A percentile compares a stretch with the other conserved stretches of the same genome.
These are phyloP conservation scores for Nyctereutes procyonoides DNA, from an alignment of 2,113 vertebrate genomes.

Conservation along the genomic window DNA sequence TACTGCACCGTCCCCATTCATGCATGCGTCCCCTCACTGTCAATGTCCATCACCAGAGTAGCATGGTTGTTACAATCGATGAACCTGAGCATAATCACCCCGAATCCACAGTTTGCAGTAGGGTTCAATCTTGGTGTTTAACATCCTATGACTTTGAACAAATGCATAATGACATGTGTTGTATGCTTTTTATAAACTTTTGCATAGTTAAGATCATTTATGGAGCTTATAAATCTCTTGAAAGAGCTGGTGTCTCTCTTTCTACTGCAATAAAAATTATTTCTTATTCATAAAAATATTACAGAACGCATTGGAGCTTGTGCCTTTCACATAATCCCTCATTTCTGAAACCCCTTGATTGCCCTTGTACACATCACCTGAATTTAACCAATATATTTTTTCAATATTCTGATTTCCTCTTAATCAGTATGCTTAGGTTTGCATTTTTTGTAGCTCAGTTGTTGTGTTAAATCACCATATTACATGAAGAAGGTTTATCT, in stretches of 20 bases:
- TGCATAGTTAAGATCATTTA: background rate
- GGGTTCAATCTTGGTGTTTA: background rate
- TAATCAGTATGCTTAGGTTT: background rate
- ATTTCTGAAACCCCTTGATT: background rate
- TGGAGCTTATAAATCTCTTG: background rate
- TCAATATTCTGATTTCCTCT: background rate
- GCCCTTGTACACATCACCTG: background rate
- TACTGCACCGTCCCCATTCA: background rate
- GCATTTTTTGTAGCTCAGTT: background rate
- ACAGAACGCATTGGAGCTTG: background rate
- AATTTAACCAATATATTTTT: slow-evolving; percentile 1
- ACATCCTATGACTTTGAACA: background rate
- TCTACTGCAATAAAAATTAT: background rate
- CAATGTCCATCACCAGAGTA: background rate
- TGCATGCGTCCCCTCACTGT: no score
- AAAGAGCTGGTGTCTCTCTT: background rate
- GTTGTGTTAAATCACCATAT: background rate
- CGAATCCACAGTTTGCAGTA: background rate
- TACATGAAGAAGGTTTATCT: background rate
- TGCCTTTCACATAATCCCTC: background rate
- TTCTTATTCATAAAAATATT: background rate
- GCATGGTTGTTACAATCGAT: background rate
- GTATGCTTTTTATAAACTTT: background rate
- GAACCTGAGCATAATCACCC: background rate
- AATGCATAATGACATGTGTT: background rate